Base-by-base conservation (phyloP, 2,797 vertebrate genomes). In the Clarias platycephalus region DNA sequence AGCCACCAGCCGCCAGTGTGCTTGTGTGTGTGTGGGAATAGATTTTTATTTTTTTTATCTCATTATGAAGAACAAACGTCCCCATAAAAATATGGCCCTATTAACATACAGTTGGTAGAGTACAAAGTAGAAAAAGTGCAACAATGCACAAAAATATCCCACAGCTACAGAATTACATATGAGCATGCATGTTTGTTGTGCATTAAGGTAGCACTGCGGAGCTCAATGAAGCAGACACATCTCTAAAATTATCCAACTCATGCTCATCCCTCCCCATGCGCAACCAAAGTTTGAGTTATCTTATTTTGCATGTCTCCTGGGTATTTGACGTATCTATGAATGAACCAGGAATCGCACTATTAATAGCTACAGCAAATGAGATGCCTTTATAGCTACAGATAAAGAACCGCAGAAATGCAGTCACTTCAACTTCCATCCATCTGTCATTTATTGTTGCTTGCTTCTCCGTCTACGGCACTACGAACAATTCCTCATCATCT, bases 161-260 rank as follows among this genome's bases (percentile, higher is more conserved):
- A 78, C 22, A n/a, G 63, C 10, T 57, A 10, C 53, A 75, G 26
- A n/a, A 62, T 62, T 37, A 22, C 28, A 24, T 10, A 4, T 80
- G 60, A 57, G 22, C 55, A 26, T 62, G 31, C 70, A 66, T 84
- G 53, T 74, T 31, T 83, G 72, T 83, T 53, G 24, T 77, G 37
- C 66, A 76, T 60, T 55, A 82, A 63, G 20, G 15, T 16, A 58
- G 75, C 53, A 82, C 60, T 57, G 31, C 79, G 70, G 55, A 88
- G 82, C 85, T 87, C 58, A 80, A 83, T 87, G 37, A 88, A 85
- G 83, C 70, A 87, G 84, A 75, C 82, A 66, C 78, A 82, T 57
- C 49, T 89, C 74, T 83, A 74, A 77, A 82, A 82, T 86, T 85
- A 85, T 78, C 75, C 83, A 44, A 77, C 62, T 77, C 40, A 71